phyloP scores from a whole-genome alignment of 2,113 vertebrate species.

The Deroptyus accipitrinus region DNA sequence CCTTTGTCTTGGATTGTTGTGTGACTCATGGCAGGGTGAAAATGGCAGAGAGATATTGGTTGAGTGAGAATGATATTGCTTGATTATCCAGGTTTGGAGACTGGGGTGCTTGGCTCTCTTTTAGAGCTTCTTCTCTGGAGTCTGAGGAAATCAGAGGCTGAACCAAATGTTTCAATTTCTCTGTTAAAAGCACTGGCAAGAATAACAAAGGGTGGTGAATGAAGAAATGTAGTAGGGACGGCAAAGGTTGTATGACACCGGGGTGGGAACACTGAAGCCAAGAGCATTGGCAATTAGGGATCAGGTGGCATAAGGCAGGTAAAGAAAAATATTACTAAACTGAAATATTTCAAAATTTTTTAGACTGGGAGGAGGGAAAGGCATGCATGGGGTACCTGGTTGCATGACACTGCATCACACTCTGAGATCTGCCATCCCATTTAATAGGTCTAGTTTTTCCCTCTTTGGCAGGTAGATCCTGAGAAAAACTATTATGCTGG shows the following conservation, averaged over 20 bases:
- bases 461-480: neutral
- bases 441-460: neutral
- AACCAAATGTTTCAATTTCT: neutral
- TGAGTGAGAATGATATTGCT: neutral
- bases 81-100: neutral
- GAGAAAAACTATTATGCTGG: neutral
- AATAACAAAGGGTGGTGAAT: neutral
- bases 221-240: neutral
- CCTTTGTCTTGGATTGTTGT: rapidly evolving
- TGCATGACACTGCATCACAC: neutral
- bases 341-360: neutral
- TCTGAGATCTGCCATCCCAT: neutral
- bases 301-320: neutral
- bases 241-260: neutral
- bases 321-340: neutral
- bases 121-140: neutral
- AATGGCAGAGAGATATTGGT: neutral
- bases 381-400: rapidly evolving
- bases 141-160: neutral
- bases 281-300: neutral
- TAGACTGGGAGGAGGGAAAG: rapidly evolving
- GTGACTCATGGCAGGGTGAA: neutral
- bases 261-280: neutral
- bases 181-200: neutral
- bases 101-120: neutral